These are phyloP conservation scores for Dicyrtoma fusca DNA, from an alignment of 2,888 invertebrate species.

Conservation along the genomic window DNA sequence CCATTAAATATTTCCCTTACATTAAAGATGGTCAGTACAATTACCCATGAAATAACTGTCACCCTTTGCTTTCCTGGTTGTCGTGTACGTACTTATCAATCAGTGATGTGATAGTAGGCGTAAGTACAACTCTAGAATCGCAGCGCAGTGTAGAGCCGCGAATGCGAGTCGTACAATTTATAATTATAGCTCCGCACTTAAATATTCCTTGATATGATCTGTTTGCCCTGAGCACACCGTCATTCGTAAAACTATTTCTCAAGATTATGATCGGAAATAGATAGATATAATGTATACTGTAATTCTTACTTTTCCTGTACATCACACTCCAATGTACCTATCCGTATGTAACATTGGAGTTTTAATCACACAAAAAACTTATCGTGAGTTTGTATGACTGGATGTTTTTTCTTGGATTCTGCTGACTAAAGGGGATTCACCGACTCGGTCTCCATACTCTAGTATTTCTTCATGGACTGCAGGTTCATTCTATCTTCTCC, in stretches of 20 bases:
- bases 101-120: too few species aligned
- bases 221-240: too few species aligned
- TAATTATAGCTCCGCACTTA: too few species aligned
- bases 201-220: too few species aligned
- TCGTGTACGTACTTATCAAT: constrained; percentile 2
- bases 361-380: not conserved
- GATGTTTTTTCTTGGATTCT: constrained; percentile 37
- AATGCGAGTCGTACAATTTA: too few species aligned
- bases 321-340: not conserved
- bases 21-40: too few species aligned
- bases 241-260: too few species aligned
- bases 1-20: too few species aligned
- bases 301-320: not conserved
- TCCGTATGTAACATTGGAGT: not conserved
- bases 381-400: constrained; percentile 28
- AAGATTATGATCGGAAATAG: too few species aligned
- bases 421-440: constrained; percentile 55
- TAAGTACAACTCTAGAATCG: too few species aligned
- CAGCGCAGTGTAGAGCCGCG: too few species aligned
- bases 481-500: constrained; percentile 51
- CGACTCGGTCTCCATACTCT: constrained; percentile 56
- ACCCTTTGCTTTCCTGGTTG: constrained; percentile 31
- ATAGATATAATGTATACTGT: too few species aligned
- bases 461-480: constrained; percentile 58
- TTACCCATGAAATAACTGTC: not conserved